These are phyloP conservation scores for Porites rus DNA, from an alignment of 92 coral and sea anemone species.

Conservation along the genomic window DNA sequence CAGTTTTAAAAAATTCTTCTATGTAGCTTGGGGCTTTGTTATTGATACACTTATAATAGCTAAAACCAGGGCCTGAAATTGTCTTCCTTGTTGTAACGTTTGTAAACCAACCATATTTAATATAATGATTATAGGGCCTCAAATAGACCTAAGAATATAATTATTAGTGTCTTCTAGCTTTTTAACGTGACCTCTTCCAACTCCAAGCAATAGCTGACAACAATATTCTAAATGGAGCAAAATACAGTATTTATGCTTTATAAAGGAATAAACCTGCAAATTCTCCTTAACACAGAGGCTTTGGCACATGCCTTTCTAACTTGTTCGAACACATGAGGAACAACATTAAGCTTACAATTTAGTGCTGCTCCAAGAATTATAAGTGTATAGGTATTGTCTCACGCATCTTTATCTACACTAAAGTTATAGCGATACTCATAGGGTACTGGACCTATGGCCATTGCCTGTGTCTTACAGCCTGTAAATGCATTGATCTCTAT, in stretches of 20 bases:
- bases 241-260: background rate
- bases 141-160: background rate
- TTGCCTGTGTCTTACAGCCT: too few relatives aligned
- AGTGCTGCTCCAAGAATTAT: too few relatives aligned
- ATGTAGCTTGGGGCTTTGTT: background rate
- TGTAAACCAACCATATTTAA: background rate
- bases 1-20: too few relatives aligned
- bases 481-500: constrained; percentile 28
- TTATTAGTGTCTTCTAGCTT: background rate
- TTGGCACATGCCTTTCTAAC: background rate
- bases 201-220: background rate
- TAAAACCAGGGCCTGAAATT: background rate
- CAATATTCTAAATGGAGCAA: background rate
- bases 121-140: background rate
- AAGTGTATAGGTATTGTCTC: too few relatives aligned
- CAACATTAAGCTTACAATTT: too few relatives aligned
- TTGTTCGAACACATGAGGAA: too few relatives aligned
- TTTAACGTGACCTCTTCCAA: background rate
- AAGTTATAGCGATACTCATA: too few relatives aligned
- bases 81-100: background rate
- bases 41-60: background rate
- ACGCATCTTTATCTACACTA: too few relatives aligned
- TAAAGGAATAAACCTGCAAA: background rate
- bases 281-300: background rate
- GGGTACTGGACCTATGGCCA: too few relatives aligned